Base-by-base conservation (phyloP, 2,113 vertebrate species). In the Chaetura pelagica region DNA sequence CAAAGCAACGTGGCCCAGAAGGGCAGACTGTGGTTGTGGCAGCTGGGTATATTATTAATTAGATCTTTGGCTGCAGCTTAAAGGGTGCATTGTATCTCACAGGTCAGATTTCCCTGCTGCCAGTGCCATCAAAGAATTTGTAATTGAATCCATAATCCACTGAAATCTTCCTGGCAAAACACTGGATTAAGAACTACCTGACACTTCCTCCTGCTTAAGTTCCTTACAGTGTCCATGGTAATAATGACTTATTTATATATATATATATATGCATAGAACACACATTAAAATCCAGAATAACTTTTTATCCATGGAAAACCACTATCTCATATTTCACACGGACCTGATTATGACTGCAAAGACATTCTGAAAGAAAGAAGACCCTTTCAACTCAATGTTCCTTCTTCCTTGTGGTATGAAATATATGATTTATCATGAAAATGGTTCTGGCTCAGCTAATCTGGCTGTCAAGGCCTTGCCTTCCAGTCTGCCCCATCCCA, bases 21-120 rank as follows among this genome's bases (percentile, higher is more conserved):
- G 75, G 58, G 40, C 58, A 87, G 54, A 64, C 0, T 64, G 69
- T 0, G 3, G 58, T 78, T 75, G 52, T 16, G 15, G 81, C 44
- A 91, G 73, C 42, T 48, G 29, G 30, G 35, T 85, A 42, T 72
- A 61, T 68, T 82, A 78, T 81, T 91, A 84, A 91, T 93, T 68
- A 85, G 78, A 67, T 63, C 81, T 87, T 78, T 93, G 71, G 74
- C 62, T 72, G n/a, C 62, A 89, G 48, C 52, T 91, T 84, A 96
- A 96, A 95, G 66, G 12, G 15, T 75, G n/a, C 49, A 54, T 64
- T 94, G 78, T 91, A n/a, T 44, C 49, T 84, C 54, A 61, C 34
- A 73, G 78, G 74, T 90, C 82, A 93, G 62, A 68, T 40, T 62
- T 93, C 14, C 23, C 44, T 75, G 52, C 82, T 90, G n/a, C 90